phyloP scores from a whole-genome alignment of 1,140 invertebrate genomes.

The Melipona quadrifasciata region DNA sequence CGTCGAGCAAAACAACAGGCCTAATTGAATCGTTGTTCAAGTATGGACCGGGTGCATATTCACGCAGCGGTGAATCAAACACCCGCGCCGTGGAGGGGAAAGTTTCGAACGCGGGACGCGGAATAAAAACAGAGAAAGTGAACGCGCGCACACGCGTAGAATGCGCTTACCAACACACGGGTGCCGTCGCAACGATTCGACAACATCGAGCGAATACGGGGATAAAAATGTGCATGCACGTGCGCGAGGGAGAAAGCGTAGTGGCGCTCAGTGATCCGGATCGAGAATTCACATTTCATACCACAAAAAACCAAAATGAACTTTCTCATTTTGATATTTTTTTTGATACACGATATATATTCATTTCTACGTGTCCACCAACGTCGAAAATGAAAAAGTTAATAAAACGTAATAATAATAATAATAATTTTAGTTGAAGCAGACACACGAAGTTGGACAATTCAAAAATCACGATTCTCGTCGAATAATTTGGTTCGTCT shows the following conservation, averaged over 20 bases:
- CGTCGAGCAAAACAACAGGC: constrained; percentile 14
- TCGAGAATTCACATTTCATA: no score
- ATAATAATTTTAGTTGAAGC: no score
- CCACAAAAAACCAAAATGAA: no score
- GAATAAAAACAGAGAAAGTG: constrained; percentile 33
- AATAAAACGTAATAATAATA: no score
- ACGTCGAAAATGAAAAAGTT: no score
- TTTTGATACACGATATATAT: no score
- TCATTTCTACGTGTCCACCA: no score
- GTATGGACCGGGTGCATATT: constrained; percentile 13
- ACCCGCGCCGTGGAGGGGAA: not conserved
- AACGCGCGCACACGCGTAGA: not conserved
- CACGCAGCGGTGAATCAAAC: constrained; percentile 12
- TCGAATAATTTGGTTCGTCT: no score
- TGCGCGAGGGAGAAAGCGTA: not conserved
- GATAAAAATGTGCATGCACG: not conserved
- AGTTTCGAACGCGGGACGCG: constrained; percentile 9
- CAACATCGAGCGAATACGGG: not conserved
- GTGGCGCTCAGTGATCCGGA: not conserved
- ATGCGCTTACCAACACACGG: not conserved
- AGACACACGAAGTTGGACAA: no score
- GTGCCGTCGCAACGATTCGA: no score
- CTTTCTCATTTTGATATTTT: no score
- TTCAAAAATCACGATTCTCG: no score
- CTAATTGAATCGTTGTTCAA: constrained; percentile 47